A percentile compares a stretch with the other conserved stretches of the same genome.
Conservation (phyloP, 2,888 invertebrate genomes). For the Phortica okadai region DNA sequence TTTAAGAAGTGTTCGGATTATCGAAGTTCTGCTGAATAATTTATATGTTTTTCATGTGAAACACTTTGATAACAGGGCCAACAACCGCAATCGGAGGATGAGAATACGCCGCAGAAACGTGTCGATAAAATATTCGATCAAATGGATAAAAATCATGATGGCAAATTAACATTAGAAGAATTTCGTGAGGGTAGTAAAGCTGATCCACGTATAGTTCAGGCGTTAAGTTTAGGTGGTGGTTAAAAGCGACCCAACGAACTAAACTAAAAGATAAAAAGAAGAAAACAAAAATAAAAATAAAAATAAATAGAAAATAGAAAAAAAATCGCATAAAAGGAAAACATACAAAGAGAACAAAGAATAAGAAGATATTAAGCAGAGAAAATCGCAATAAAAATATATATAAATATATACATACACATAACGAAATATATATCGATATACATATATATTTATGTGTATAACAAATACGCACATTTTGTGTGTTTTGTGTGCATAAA, state of each 20-base stretch:
- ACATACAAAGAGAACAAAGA: conserved; percentile 16
- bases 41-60: not conserved
- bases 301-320: conserved; percentile 29
- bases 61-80: conserved; percentile 82
- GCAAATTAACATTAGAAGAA: conserved; percentile 96
- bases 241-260: conserved; percentile 73
- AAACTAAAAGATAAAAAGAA: conserved; percentile 26
- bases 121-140: conserved; percentile 99
- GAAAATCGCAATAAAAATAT: not conserved
- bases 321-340: conserved; percentile 33
- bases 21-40: too few relatives aligned
- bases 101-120: conserved; percentile 95
- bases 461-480: not conserved
- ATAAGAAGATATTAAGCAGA: conserved; percentile 7
- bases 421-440: not conserved
- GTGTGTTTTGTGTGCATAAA: too few relatives aligned
- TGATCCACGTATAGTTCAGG: conserved; percentile 98
- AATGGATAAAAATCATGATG: conserved; percentile 99
- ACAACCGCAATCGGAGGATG: conserved; percentile 91
- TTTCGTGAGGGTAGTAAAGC: conserved; percentile 99
- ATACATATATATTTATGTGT: not conserved
- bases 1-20: too few relatives aligned
- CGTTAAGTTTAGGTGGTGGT: conserved; percentile 89
- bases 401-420: not conserved
- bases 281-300: conserved; percentile 26